These are phyloP conservation scores for Dexiosoma caninum DNA, from an alignment of 2,888 invertebrate genomes.

Conservation along the genomic window DNA sequence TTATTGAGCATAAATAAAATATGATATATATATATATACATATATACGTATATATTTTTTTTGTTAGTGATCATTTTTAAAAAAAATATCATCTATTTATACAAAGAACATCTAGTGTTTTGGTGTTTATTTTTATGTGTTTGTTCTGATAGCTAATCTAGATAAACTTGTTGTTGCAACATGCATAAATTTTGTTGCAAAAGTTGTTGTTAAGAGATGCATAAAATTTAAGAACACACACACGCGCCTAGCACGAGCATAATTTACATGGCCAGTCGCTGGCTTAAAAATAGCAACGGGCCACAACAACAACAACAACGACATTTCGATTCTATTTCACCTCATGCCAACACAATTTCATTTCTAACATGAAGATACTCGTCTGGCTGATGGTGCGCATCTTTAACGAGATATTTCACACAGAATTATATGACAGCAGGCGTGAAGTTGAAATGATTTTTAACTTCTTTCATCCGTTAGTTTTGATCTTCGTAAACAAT, in stretches of 20 bases:
- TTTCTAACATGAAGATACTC: not conserved
- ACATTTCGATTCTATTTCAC: conserved; percentile 22
- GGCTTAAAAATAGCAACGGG: not conserved
- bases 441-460: conserved; percentile 37
- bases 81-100: conserved; percentile 27
- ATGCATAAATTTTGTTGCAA: not conserved
- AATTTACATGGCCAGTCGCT: conserved; percentile 55
- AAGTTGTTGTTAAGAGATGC: conserved; percentile 17
- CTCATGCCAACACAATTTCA: conserved; percentile 6
- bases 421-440: conserved; percentile 22
- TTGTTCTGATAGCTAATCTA: not conserved
- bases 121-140: not conserved
- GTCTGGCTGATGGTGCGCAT: not conserved
- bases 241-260: conserved; percentile 57
- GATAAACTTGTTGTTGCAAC: conserved; percentile 35
- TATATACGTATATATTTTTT: no score
- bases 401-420: not conserved
- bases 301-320: no score
- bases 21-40: no score
- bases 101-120: conserved; percentile 12
- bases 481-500: conserved; percentile 28
- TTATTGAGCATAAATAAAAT: conserved; percentile 12
- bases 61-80: not conserved
- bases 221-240: conserved; percentile 42
- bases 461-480: conserved; percentile 15